Evolutionary conservation across 2,113 vertebrate genomes (phyloP).

Genomic region (Rallus limicola): DNA sequence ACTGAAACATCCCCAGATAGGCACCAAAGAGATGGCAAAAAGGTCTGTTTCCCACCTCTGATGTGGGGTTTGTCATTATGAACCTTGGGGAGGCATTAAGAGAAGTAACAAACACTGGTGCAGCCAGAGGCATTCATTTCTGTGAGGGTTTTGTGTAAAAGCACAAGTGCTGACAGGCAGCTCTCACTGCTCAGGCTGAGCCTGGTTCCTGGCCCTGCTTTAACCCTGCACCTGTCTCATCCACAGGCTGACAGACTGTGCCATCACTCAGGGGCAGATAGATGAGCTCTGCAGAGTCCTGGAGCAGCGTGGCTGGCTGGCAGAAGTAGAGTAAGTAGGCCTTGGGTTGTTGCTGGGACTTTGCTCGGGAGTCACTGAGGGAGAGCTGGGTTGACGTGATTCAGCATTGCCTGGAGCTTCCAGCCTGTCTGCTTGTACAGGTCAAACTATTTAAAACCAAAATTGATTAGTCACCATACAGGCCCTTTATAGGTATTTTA

Average conservation of each 20-base stretch:
- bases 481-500: neutral
- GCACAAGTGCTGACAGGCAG: neutral
- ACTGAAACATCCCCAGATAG: rapidly evolving
- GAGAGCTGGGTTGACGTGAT: neutral
- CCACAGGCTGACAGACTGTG: slow-evolving; percentile 55
- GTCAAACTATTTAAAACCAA: neutral
- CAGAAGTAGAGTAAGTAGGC: slow-evolving; percentile 72
- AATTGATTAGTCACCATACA: neutral
- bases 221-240: neutral
- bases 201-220: rapidly evolving
- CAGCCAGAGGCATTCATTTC: neutral
- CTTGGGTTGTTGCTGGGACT: neutral
- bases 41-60: neutral
- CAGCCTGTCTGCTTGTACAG: neutral
- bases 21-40: neutral
- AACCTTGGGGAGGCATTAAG: neutral
- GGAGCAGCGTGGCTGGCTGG: slow-evolving; percentile 14
- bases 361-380: neutral
- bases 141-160: neutral
- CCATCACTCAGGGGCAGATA: slow-evolving; percentile 26
- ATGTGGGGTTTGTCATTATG: neutral
- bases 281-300: slow-evolving; percentile 53
- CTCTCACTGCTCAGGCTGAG: neutral
- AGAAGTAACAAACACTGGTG: neutral
- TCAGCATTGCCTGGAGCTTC: neutral